A percentile compares a stretch with the other conserved stretches of the same genome.
phyloP scores from a whole-genome alignment of 2,888 invertebrate species.

The Nephrotoma guestfalica region DNA sequence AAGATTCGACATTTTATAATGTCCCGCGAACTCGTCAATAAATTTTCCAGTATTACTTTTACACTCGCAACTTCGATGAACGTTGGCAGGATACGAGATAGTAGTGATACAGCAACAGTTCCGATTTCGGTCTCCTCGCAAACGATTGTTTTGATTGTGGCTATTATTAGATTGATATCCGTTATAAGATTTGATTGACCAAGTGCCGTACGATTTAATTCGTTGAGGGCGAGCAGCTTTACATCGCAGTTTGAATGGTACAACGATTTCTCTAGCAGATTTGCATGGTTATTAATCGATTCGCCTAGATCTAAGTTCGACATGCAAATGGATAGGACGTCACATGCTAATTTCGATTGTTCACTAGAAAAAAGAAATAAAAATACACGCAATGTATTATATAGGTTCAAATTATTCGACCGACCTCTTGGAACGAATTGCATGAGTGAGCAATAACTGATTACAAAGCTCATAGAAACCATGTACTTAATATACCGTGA shows the following conservation, averaged over 20 bases:
- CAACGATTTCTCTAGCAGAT: conserved; percentile 44
- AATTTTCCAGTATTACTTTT: conserved; percentile 16
- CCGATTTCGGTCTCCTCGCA: conserved; percentile 20
- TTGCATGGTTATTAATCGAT: conserved; percentile 42
- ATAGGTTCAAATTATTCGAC: not conserved
- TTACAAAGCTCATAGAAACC: not conserved
- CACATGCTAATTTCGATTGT: conserved; percentile 45
- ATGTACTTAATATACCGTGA: not conserved
- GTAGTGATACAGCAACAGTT: conserved; percentile 19
- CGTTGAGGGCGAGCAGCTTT: conserved; percentile 45
- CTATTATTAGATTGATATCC: conserved; percentile 10
- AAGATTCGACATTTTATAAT: conserved; percentile 24
- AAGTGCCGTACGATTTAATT: conserved; percentile 33
- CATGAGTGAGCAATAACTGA: not conserved
- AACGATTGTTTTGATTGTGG: conserved; percentile 22
- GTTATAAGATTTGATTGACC: conserved; percentile 10
- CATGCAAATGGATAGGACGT: conserved; percentile 48
- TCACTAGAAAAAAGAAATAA: conserved; percentile 30
- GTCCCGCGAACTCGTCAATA: conserved; percentile 16
- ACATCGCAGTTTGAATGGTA: conserved; percentile 46
- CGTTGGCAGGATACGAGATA: conserved; percentile 18
- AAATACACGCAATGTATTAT: conserved; percentile 4
- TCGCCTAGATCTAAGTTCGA: conserved; percentile 45
- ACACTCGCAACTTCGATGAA: conserved; percentile 17
- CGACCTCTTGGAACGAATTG: not conserved